Base-by-base conservation (phyloP, 2,113 vertebrate genomes). In the Xiphophorus hellerii region DNA sequence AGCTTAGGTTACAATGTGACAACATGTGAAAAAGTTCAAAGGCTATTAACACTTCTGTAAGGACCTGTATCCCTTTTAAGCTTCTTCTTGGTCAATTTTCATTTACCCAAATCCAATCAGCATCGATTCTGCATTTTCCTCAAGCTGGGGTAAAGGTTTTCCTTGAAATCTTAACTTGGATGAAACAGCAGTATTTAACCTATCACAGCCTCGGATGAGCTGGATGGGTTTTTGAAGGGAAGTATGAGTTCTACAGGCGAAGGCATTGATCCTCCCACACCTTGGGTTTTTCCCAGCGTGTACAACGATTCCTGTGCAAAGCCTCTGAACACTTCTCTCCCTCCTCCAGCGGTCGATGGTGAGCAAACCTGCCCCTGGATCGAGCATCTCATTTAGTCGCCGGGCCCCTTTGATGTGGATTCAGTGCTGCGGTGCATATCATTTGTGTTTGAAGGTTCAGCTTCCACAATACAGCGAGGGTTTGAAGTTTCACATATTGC, bases 401-500 rank as follows among this genome's bases (percentile, higher is more conserved):
- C 20, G 62, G 78, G 80, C 39, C 76, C 89, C 90, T 92, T 92
- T 93, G 90, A 93, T 91, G 93, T 91, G 91, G 87, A 89, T 90
- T 90, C 89, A 86, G 86, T 54, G 86, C 93, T 85, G 89, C 85
- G 60, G 90, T 83, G 89, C 88, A 87, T 92, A 91, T 91, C 84
- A 89, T 91, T 86, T 82, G 60, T 83, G 88, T 93, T 92, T 93
- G 90, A 92, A 92, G 90, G 86, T 91, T 90, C 81, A 68, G 84
- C 85, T 89, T 84, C 84, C 86, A 92, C 87, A 92, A 91, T 90
- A 85, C 88, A 77, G 81, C 65, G 0, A 58, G 42, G 80, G 81
- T 91, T 93, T 93, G 90, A 92, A 91, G 87, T 91, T 86, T 87
- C 84, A 76, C 87, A 88, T 90, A 91, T 89, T 85, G 89, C 89